Evolutionary conservation across 2,797 vertebrate species (phyloP), one percentile per base, ranked within the genome.

Genomic region (Tangara arthus): DNA sequence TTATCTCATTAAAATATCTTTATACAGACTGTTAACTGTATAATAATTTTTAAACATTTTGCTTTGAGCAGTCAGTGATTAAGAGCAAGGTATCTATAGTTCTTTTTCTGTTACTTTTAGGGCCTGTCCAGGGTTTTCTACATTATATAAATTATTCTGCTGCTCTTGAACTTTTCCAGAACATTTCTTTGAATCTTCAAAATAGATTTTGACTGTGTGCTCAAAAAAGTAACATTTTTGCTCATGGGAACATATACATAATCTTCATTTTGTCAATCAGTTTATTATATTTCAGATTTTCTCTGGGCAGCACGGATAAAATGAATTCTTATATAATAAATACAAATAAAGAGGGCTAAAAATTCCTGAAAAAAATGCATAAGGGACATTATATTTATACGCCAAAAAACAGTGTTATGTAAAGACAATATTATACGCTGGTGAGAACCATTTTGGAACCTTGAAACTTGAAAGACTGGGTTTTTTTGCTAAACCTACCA

Each of bases 91-190:
- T 92, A 91, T 41, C 42, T 92, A 61, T 46, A 79, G 39, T 57
- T 86, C 39, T 52, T 92, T 73, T 64, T 71, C 90, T 92, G 70
- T 85, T 97, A 83, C 92, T 96, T 93, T 96, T 91, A 94, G 57
- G n/a, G n/a, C 49, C 42, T 95, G 63, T 78, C 55, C 75, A 89
- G 57, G 77, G 47, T 85, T 95, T 75, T 7, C 70, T 92, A 89
- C 71, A 65, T 88, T 91, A 69, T 85, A 84, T 92, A 93, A 94
- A 95, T 57, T 83, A 92, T 83, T 85, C n/a, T 92, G 12, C 65
- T 93, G 14, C 11, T 89, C 42, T 85, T 49, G 6, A 30, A 56
- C 23, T 82, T 79, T 56, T 82, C 59, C 52, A 78, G 47, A 94
- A 56, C 11, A 37, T n/a, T 53, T 90, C 23, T 79, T 60, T 84